phyloP scores from a whole-genome alignment of 2,113 vertebrate genomes.

The Pithys albifrons region DNA sequence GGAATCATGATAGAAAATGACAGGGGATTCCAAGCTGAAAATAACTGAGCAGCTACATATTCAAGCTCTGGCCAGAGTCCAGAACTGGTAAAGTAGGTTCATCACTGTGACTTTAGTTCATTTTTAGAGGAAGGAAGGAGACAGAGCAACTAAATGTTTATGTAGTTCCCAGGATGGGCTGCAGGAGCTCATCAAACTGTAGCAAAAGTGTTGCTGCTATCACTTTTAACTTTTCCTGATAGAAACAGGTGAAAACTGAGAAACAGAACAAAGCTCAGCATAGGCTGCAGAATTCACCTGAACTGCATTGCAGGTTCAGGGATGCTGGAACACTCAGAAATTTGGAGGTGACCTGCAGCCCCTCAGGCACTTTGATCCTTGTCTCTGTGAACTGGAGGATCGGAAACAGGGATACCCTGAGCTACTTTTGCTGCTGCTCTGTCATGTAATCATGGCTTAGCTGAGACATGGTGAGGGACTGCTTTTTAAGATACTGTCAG shows the following conservation, averaged over 20 bases:
- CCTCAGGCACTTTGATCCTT: rapidly evolving
- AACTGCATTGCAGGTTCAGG: not conserved
- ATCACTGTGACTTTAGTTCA: not conserved
- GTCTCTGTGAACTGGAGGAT: not conserved
- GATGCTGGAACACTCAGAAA: not conserved
- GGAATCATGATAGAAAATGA: not conserved
- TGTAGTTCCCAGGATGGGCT: not conserved
- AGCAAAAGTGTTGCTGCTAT: not conserved
- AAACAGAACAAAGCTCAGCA: not conserved
- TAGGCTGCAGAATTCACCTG: not conserved
- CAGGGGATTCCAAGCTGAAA: slow-evolving; percentile 3
- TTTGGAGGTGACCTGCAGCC: not conserved
- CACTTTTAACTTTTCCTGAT: not conserved
- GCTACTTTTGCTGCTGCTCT: not conserved
- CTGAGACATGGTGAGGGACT: not conserved
- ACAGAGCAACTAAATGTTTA: not conserved
- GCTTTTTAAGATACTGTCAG: not conserved
- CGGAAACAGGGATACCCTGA: not conserved
- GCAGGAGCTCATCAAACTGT: not conserved
- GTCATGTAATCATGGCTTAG: not conserved
- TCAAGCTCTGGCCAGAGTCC: not conserved
- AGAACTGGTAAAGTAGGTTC: not conserved
- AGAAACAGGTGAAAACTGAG: not conserved
- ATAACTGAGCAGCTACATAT: not conserved
- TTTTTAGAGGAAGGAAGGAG: not conserved